Evolutionary conservation across 2,888 invertebrate species (phyloP).

Genomic region (Drosophila parthenogenetica): DNA sequence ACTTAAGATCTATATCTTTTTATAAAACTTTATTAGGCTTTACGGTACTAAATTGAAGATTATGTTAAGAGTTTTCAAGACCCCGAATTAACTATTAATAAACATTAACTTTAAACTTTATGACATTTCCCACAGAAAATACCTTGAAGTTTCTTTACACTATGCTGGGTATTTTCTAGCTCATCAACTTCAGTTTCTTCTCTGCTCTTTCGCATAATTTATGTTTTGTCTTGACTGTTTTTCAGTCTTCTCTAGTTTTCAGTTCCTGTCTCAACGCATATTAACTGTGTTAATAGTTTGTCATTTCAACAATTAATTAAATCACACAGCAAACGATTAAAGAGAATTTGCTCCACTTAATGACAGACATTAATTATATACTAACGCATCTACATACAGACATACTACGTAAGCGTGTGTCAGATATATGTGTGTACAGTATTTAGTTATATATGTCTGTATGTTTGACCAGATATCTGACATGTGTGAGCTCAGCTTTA

Average conservation of each 20-base stretch:
- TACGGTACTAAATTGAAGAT: too few relatives aligned
- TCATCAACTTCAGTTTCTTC: background rate
- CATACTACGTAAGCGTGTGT: constrained; percentile 7
- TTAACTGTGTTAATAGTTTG: constrained; percentile 58
- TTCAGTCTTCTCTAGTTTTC: constrained; percentile 24
- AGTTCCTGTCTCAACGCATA: constrained; percentile 54
- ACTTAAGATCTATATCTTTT: too few relatives aligned
- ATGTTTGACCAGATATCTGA: constrained; percentile 21
- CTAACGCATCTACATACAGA: constrained; percentile 7
- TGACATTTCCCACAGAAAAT: too few relatives aligned
- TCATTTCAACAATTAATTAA: constrained; percentile 63
- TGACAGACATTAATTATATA: constrained; percentile 42
- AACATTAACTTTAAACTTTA: too few relatives aligned
- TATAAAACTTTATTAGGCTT: too few relatives aligned
- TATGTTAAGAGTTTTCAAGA: too few relatives aligned
- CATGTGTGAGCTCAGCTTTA: constrained; percentile 45
- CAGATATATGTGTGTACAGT: background rate
- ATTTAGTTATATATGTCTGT: background rate
- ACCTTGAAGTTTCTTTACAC: too few relatives aligned
- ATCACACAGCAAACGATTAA: constrained; percentile 54
- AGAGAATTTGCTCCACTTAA: constrained; percentile 47
- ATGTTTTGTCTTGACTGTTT: constrained; percentile 23
- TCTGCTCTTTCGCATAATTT: constrained; percentile 17
- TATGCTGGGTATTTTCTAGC: constrained; percentile 12
- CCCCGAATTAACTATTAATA: too few relatives aligned